Base-by-base conservation (phyloP, 2,888 invertebrate genomes). In the Eristalis pertinax region DNA sequence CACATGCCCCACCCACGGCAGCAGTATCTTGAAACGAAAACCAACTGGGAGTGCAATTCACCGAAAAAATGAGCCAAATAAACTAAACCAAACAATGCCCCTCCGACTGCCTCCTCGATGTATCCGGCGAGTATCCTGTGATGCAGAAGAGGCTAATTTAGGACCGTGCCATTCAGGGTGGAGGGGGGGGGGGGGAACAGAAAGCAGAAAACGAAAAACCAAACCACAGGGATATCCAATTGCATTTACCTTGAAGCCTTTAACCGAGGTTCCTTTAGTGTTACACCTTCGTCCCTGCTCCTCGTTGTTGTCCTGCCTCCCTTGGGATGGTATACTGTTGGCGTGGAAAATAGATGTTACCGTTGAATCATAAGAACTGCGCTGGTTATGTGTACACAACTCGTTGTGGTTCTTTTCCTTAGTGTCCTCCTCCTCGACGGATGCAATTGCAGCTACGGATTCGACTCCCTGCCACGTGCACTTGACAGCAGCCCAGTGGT, bases 281-380 rank as follows among this genome's bases (percentile, higher is more conserved):
- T 63, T 74, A 41, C 79, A 69, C 69, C 70, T 43, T 43, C 50
- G 63, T 73, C 58, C 11, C 26, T 43, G 43, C 38, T 73, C 26
- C 58, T 60, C 32, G n/a, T n/a, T n/a, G 58, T 65, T 32, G 63
- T 56, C 58, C 41, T 43, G 56, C 24, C 32, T 10, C 38, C 29
- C 43, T 73, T 38, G 4, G 50, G 64, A 70, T 82, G 69, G 68
- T 86, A 29, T 86, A 64, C 73, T 77, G 74, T 77, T 65, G 74
- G 81, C 77, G 60, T 64, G 73, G 50, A 78, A 82, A 82, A 77
- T 86, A 69, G 63, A 77, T 86, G 85, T 86, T 86, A 86, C 85
- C 85, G 82, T 35, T 82, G 85, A 86, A 86, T 82, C 85, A 86
- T 86, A 86, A 78, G 85, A 86, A 70, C 73, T 50, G 50, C 78